These are phyloP conservation scores for Sphaerophoria taeniata DNA, from an alignment of 2,888 invertebrate genomes.

Conservation along the genomic window DNA sequence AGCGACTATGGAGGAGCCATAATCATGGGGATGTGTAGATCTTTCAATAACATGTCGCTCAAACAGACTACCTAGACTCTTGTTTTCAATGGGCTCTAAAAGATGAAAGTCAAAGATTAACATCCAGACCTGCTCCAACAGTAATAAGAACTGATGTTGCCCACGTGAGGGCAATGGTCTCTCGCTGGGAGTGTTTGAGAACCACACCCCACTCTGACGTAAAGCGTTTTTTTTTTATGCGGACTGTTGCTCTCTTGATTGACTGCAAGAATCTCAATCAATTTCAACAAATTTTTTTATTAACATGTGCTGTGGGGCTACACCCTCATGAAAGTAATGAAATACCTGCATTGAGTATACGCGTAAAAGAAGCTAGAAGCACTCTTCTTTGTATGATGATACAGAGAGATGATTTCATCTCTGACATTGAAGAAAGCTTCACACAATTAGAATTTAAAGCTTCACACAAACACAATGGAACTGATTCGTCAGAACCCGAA, in stretches of 20 bases:
- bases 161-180: not conserved
- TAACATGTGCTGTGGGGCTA: not conserved
- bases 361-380: too few species aligned
- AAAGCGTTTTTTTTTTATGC: not conserved
- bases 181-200: not conserved
- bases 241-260: not conserved
- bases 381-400: too few species aligned
- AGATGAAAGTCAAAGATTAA: too few species aligned
- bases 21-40: not conserved
- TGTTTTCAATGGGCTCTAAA: not conserved
- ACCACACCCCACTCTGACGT: not conserved
- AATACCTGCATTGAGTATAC: too few species aligned
- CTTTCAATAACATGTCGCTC: not conserved
- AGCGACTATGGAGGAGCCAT: not conserved
- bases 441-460: too few species aligned
- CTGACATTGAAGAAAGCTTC: too few species aligned
- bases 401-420: too few species aligned
- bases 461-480: too few species aligned
- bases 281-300: not conserved
- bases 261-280: not conserved
- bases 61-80: not conserved
- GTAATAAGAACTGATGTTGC: not conserved
- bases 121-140: too few species aligned
- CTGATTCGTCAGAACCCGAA: too few species aligned
- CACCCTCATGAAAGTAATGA: not conserved